Conservation (phyloP, 2,888 invertebrate species). For the Ptychoptera albimana region DNA sequence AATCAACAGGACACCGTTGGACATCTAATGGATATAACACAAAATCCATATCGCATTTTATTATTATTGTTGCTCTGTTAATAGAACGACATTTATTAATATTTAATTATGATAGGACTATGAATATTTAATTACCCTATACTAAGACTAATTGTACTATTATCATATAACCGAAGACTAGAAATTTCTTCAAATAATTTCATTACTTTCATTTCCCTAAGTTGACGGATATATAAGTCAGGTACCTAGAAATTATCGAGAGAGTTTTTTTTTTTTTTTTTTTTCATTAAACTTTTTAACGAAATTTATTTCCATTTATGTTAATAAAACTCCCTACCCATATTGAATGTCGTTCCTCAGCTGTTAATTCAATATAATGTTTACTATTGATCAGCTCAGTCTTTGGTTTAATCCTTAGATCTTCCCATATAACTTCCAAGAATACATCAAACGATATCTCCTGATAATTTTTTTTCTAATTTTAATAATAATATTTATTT, state of each 20-base stretch:
- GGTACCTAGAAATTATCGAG: slow-evolving; percentile 32
- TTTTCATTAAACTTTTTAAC: neutral
- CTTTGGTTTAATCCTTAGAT: slow-evolving; percentile 30
- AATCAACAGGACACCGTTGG: slow-evolving; percentile 45
- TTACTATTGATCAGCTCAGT: slow-evolving; percentile 9
- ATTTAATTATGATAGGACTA: neutral
- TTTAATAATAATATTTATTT: neutral
- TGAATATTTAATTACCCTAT: slow-evolving; percentile 38
- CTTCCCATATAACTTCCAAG: slow-evolving; percentile 47
- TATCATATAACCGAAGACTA: slow-evolving; percentile 40
- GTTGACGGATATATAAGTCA: slow-evolving; percentile 45
- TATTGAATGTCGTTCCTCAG: slow-evolving; percentile 17
- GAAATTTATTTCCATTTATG: too few relatives aligned
- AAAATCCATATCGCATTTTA: slow-evolving; percentile 50
- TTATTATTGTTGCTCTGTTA: slow-evolving; percentile 43
- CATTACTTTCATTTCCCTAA: slow-evolving; percentile 42
- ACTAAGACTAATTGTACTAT: slow-evolving; percentile 46
- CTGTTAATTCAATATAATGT: slow-evolving; percentile 16
- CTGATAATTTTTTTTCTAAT: slow-evolving; percentile 23
- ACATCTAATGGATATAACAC: slow-evolving; percentile 45
- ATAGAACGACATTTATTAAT: slow-evolving; percentile 1
- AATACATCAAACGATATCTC: slow-evolving; percentile 48
- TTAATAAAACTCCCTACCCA: too few relatives aligned
- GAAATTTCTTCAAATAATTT: slow-evolving; percentile 47
- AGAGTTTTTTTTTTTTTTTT: too few relatives aligned